Evolutionary conservation across 2,797 vertebrate genomes (phyloP).

Genomic region (Urophycis tenuis): DNA sequence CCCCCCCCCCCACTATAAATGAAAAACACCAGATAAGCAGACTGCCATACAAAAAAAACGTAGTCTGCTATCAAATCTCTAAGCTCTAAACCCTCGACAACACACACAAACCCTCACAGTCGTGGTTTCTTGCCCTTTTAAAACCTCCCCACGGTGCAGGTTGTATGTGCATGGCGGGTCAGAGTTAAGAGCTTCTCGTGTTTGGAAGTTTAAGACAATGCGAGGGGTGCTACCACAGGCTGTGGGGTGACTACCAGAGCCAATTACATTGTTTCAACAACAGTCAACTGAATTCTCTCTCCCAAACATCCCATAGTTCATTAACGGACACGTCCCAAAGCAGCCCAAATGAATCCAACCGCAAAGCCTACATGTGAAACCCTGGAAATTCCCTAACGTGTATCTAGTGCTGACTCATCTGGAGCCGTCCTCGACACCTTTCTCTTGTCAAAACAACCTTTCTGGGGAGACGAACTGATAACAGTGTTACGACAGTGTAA

Average conservation of each 20-base stretch:
- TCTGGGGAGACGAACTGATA: neutral
- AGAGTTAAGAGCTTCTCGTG: constrained; percentile 56
- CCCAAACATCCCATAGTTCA: constrained; percentile 37
- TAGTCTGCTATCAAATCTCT: constrained; percentile 61
- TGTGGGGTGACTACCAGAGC: constrained; percentile 51
- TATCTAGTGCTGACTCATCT: constrained; percentile 29
- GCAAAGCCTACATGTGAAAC: constrained; percentile 24
- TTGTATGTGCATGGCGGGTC: constrained; percentile 65
- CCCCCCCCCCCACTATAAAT: constrained; percentile 37
- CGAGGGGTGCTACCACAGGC: constrained; percentile 68
- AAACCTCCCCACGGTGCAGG: constrained; percentile 41
- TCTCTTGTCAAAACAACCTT: constrained; percentile 20
- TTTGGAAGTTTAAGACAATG: constrained; percentile 65
- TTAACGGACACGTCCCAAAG: constrained; percentile 30
- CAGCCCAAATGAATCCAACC: constrained; percentile 37
- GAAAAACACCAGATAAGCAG: constrained; percentile 62
- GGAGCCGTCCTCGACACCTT: constrained; percentile 21
- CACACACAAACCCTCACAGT: constrained; percentile 36
- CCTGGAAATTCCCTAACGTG: constrained; percentile 36
- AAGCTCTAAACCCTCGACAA: constrained; percentile 40
- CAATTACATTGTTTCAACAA: constrained; percentile 32
- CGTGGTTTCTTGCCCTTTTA: constrained; percentile 45
- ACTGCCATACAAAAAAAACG: constrained; percentile 62
- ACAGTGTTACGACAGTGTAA: neutral
- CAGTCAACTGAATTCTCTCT: constrained; percentile 48